phyloP scores from a whole-genome alignment of 1,140 invertebrate genomes.

The Panagrolaimus sp. region DNA sequence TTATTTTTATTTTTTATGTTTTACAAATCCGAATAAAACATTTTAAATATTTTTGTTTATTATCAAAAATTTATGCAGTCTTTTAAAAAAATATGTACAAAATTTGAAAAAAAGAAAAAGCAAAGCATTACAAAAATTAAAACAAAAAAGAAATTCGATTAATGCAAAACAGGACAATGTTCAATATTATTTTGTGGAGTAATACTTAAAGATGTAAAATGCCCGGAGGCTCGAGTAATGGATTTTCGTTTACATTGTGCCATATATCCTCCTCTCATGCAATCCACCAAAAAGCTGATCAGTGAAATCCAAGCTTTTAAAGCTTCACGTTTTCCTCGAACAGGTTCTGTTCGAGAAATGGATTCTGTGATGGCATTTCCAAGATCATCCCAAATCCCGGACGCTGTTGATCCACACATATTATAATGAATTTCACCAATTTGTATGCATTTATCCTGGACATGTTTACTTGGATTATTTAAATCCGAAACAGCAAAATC shows the following conservation, averaged over 20 bases:
- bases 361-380: slow-evolving; percentile 42
- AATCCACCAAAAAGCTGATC: slow-evolving; percentile 44
- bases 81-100: no score
- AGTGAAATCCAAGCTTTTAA: slow-evolving; percentile 43
- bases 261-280: slow-evolving; percentile 41
- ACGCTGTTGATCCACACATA: slow-evolving; percentile 31
- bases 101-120: no score
- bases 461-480: slow-evolving; percentile 32
- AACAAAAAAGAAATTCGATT: no score
- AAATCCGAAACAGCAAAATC: slow-evolving; percentile 41
- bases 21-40: no score
- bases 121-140: no score
- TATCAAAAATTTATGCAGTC: no score
- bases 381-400: slow-evolving; percentile 38
- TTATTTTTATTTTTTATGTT: no score
- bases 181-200: no score
- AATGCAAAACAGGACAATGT: no score
- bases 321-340: slow-evolving; percentile 47
- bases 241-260: slow-evolving; percentile 41
- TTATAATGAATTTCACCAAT: slow-evolving; percentile 42
- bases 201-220: no score
- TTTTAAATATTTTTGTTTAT: no score
- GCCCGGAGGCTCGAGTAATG: slow-evolving; percentile 14
- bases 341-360: slow-evolving; percentile 38
- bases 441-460: slow-evolving; percentile 36